phyloP scores from a whole-genome alignment of 2,797 vertebrate species.

The Acrossocheilus fasciatus region DNA sequence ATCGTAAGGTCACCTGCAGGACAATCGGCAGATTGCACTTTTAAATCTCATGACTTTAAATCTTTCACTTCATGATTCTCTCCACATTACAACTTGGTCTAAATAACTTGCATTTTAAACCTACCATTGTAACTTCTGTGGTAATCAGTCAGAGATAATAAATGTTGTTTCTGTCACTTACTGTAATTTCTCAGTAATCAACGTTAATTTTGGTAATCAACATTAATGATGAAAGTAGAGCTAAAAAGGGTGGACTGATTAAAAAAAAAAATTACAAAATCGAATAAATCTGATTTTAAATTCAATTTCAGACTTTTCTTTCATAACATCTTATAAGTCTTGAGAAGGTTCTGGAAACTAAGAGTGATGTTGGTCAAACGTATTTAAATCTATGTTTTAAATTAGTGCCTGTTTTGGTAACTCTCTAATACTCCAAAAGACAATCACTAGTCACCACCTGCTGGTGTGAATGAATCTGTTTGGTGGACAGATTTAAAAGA shows the following conservation, averaged over 20 bases:
- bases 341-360: background rate
- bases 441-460: background rate
- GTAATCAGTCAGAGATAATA: background rate
- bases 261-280: background rate
- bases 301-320: background rate
- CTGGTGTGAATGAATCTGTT: background rate
- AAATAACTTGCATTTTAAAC: background rate
- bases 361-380: background rate
- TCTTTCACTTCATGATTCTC: background rate
- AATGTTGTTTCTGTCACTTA: background rate
- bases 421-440: background rate
- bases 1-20: no score
- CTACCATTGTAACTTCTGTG: background rate
- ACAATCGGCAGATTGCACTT: no score
- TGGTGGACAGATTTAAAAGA: background rate
- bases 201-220: background rate
- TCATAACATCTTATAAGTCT: background rate
- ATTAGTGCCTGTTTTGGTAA: background rate
- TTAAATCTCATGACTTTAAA: no score
- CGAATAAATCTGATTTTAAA: background rate
- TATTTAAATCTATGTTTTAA: background rate
- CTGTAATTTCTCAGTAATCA: background rate
- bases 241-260: background rate
- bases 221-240: background rate
- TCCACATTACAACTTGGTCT: background rate